These are phyloP conservation scores for Salmo trutta DNA, from an alignment of 2,797 vertebrate species.

Conservation along the genomic window DNA sequence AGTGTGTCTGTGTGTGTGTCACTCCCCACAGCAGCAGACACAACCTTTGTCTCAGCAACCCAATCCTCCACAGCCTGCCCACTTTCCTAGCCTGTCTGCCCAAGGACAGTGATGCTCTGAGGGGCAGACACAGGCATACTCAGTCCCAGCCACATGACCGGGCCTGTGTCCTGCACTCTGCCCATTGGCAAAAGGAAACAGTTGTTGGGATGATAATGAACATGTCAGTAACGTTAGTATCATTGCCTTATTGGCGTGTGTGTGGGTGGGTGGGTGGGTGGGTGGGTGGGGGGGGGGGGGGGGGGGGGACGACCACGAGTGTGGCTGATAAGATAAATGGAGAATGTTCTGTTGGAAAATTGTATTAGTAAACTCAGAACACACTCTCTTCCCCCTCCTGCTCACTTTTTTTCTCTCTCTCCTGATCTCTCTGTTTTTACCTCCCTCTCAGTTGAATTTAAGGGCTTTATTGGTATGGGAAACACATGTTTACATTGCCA, in stretches of 20 bases:
- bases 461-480: too few relatives aligned
- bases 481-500: too few relatives aligned
- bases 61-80: conserved; percentile 19
- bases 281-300: neutral
- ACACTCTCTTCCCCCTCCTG: neutral
- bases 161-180: neutral
- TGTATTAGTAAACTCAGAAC: neutral
- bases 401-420: neutral
- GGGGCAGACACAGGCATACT: conserved; percentile 12
- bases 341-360: conserved; percentile 7
- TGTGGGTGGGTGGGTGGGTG: neutral
- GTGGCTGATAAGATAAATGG: conserved; percentile 3
- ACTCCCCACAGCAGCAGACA: neutral
- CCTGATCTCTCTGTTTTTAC: neutral
- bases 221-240: neutral
- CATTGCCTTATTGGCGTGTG: too few relatives aligned
- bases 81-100: conserved; percentile 35
- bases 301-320: neutral
- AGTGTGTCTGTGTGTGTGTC: neutral
- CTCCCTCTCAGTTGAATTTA: too few relatives aligned
- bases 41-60: neutral
- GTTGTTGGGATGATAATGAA: too few relatives aligned
- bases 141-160: conserved; percentile 3
- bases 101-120: conserved; percentile 15
- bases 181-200: too few relatives aligned